A percentile compares a stretch with the other conserved stretches of the same genome.
Evolutionary conservation across 1,140 invertebrate species (phyloP).

Genomic region (Plectrocnemia conspersa): DNA sequence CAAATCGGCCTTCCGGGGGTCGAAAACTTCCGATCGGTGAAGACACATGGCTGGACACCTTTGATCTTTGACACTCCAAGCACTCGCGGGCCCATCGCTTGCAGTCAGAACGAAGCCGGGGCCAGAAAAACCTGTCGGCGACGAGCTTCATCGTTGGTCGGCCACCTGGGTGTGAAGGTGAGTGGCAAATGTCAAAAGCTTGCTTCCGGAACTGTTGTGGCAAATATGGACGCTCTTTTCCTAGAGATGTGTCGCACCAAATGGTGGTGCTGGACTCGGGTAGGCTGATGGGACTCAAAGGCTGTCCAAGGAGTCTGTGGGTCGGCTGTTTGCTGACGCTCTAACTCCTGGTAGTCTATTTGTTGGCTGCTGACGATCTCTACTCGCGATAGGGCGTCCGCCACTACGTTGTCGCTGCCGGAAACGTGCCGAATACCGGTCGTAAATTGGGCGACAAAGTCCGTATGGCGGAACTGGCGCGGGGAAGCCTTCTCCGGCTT

Average conservation of each 20-base stretch:
- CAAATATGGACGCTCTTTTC: slow-evolving; percentile 15
- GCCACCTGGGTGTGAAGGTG: slow-evolving; percentile 27
- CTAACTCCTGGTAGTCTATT: slow-evolving; percentile 35
- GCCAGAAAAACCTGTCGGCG: slow-evolving; percentile 36
- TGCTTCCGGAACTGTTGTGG: slow-evolving; percentile 15
- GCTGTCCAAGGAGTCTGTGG: not conserved
- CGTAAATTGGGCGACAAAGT: too few species aligned
- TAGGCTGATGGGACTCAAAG: not conserved
- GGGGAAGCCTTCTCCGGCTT: too few species aligned
- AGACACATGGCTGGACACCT: slow-evolving; percentile 32
- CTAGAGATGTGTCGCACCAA: slow-evolving; percentile 6
- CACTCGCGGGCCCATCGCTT: slow-evolving; percentile 24
- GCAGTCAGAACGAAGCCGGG: slow-evolving; percentile 32
- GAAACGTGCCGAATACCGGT: too few species aligned
- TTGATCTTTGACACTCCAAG: slow-evolving; percentile 32
- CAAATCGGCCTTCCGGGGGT: too few species aligned
- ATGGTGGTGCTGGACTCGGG: not conserved
- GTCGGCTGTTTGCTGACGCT: not conserved
- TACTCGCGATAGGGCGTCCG: slow-evolving; percentile 24
- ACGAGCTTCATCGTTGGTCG: slow-evolving; percentile 30
- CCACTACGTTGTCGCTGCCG: too few species aligned
- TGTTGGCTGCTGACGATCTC: slow-evolving; percentile 22
- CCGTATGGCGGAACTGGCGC: too few species aligned
- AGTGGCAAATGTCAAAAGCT: slow-evolving; percentile 22
- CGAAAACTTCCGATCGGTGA: slow-evolving; percentile 32